Evolutionary conservation across 2,888 invertebrate species (phyloP).

Genomic region (Synergus umbraculus): DNA sequence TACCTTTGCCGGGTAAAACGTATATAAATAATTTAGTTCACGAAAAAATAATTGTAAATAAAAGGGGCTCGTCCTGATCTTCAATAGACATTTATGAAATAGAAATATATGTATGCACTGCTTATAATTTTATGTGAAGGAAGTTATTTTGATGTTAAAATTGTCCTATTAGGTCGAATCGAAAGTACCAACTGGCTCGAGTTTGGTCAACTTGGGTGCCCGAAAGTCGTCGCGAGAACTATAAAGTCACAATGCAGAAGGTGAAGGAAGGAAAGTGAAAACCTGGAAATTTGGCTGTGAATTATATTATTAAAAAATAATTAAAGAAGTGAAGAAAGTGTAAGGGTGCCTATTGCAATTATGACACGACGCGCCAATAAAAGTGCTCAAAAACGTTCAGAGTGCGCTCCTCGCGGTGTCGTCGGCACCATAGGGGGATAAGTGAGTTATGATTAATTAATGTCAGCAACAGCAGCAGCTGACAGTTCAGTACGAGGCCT

Average conservation of each 20-base stretch:
- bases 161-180: constrained; percentile 2
- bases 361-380: constrained; percentile 37
- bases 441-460: constrained; percentile 63
- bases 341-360: constrained; percentile 18
- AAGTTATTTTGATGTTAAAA: neutral
- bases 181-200: neutral
- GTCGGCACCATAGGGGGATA: constrained; percentile 36
- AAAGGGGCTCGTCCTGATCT: neutral
- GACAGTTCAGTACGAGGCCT: constrained; percentile 31
- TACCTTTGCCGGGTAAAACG: neutral
- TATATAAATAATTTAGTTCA: neutral
- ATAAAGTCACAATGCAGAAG: constrained; percentile 16
- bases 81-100: neutral
- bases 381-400: constrained; percentile 35
- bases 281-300: constrained; percentile 31
- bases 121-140: neutral
- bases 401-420: constrained; percentile 34
- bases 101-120: neutral
- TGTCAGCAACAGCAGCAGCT: constrained; percentile 57
- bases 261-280: constrained; percentile 5
- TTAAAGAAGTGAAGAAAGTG: constrained; percentile 21
- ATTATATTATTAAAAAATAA: neutral
- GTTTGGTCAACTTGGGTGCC: neutral
- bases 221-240: neutral
- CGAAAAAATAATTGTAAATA: neutral